A percentile compares a stretch with the other conserved stretches of the same genome.
These are phyloP conservation scores for Meleagris gallopavo DNA, from an alignment of 2,113 vertebrate species.

Conservation along the genomic window DNA sequence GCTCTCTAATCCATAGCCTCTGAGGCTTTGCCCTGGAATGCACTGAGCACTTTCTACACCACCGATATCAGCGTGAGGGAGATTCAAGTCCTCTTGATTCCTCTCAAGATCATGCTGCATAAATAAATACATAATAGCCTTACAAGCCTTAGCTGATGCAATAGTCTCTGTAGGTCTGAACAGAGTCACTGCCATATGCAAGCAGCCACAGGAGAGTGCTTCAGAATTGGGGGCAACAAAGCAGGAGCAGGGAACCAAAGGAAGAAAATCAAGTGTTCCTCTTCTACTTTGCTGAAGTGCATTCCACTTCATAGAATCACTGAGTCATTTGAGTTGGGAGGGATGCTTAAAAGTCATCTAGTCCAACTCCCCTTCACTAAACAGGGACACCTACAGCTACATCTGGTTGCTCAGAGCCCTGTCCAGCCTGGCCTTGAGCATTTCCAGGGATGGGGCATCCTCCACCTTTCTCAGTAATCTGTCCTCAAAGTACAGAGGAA, in stretches of 20 bases:
- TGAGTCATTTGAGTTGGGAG: too few species aligned
- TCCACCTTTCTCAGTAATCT: too few species aligned
- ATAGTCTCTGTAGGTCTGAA: not conserved
- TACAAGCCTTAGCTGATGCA: not conserved
- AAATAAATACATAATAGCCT: not conserved
- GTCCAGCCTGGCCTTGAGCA: too few species aligned
- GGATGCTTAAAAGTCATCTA: too few species aligned
- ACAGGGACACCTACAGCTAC: too few species aligned
- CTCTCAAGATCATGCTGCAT: not conserved
- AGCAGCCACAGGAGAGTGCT: not conserved
- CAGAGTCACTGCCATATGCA: not conserved
- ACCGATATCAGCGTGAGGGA: not conserved
- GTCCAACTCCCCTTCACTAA: too few species aligned
- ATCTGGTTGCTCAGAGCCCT: too few species aligned
- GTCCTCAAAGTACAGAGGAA: conserved; percentile 13
- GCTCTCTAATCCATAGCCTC: not conserved
- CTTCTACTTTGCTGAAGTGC: not conserved
- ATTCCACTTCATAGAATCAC: not conserved
- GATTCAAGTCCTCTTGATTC: not conserved
- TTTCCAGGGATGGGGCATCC: too few species aligned
- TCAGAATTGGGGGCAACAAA: not conserved
- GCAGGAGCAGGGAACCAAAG: not conserved
- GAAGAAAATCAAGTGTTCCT: not conserved
- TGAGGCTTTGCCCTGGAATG: conserved; percentile 13
- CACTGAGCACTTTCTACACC: not conserved